Evolutionary conservation across 64 coral and sea anemone genomes (phyloP).

Genomic region (Trachythela sp.): DNA sequence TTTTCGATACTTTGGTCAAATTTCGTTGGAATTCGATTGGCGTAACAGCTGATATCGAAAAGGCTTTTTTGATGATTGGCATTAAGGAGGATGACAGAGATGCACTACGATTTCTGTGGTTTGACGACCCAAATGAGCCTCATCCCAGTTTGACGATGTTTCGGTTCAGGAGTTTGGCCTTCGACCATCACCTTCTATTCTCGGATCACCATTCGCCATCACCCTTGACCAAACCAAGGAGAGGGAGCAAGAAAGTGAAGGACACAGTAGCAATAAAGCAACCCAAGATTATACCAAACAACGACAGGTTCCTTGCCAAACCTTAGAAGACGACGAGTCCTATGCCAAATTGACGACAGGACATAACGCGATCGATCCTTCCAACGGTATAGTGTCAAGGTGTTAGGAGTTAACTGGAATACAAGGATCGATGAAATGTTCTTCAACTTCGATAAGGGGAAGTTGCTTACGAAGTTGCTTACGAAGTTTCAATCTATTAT

Average conservation of each 20-base stretch:
- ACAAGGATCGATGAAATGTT: neutral
- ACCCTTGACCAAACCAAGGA: slow-evolving; percentile 4
- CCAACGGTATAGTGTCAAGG: neutral
- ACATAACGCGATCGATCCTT: neutral
- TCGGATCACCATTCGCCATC: neutral
- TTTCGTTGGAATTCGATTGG: no score
- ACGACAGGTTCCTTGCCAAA: no score
- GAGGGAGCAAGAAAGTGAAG: neutral
- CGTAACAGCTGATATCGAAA: no score
- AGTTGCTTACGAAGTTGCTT: neutral
- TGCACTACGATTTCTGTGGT: neutral
- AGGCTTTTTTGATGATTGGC: slow-evolving; percentile 9
- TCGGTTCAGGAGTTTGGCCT: neutral
- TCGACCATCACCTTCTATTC: neutral
- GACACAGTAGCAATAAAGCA: neutral
- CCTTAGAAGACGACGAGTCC: neutral
- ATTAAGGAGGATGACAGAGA: neutral
- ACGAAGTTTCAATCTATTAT: neutral
- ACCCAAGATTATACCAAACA: neutral
- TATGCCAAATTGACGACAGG: neutral
- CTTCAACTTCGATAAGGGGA: neutral
- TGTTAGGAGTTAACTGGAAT: neutral
- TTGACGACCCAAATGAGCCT: neutral
- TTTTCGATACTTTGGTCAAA: no score
- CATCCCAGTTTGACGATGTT: no score